phyloP scores from a whole-genome alignment of 2,888 invertebrate genomes.

The Dione juno region DNA sequence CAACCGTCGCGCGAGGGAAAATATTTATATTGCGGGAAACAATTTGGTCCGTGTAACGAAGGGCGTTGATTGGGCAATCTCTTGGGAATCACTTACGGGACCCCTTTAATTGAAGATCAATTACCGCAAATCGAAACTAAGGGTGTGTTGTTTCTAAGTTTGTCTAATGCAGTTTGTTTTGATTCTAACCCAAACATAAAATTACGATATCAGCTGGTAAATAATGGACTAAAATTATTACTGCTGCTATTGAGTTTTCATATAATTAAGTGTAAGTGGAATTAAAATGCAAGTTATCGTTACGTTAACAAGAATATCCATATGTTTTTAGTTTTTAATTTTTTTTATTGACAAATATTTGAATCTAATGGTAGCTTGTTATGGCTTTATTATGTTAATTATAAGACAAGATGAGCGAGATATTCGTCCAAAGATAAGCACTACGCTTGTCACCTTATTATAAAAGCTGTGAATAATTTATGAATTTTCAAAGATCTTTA shows the following conservation, averaged over 20 bases:
- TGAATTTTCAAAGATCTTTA: neutral
- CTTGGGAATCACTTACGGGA: conserved; percentile 57
- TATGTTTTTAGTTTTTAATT: no score
- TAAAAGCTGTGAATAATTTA: neutral
- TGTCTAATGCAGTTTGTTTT: conserved; percentile 32
- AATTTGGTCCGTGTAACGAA: conserved; percentile 33
- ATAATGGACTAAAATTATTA: neutral
- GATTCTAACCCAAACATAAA: conserved; percentile 23
- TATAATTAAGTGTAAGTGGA: no score
- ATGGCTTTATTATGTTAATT: conserved; percentile 12
- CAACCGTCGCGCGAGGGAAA: conserved; percentile 17
- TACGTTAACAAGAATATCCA: no score
- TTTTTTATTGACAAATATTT: neutral
- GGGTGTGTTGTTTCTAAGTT: conserved; percentile 42
- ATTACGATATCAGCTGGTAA: neutral
- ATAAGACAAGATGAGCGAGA: neutral
- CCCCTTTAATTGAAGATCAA: conserved; percentile 69
- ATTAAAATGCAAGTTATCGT: no score
- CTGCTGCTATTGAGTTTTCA: neutral
- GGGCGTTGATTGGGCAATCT: conserved; percentile 54
- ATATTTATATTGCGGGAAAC: conserved; percentile 29
- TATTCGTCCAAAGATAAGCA: neutral
- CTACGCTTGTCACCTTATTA: neutral
- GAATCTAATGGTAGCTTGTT: neutral
- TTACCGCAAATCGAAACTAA: conserved; percentile 66